Conservation (phyloP, 2,888 invertebrate genomes). For the Drosophila pseudotalamancana region DNA sequence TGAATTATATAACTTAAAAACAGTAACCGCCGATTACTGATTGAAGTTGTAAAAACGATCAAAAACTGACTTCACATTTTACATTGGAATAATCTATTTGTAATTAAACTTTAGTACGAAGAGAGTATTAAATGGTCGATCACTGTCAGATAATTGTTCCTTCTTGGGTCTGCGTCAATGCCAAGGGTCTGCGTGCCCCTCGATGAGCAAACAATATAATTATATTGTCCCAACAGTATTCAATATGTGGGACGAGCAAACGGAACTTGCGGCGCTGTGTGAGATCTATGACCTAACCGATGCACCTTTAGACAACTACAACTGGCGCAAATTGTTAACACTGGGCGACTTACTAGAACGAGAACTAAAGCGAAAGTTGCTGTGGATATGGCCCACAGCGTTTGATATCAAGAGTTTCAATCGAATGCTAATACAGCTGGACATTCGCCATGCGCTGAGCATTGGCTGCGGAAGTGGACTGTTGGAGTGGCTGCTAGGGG, state of each 20-base stretch:
- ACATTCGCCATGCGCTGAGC: conserved; percentile 87
- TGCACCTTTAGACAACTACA: conserved; percentile 38
- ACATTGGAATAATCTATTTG: too few relatives aligned
- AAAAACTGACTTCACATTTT: too few relatives aligned
- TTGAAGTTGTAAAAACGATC: not conserved
- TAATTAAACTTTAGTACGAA: too few relatives aligned
- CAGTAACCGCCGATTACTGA: too few relatives aligned
- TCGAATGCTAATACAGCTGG: conserved; percentile 83
- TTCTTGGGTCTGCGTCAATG: conserved; percentile 50
- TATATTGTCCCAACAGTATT: conserved; percentile 43
- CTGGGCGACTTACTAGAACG: conserved; percentile 71
- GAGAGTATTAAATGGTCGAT: not conserved
- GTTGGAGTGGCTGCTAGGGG: conserved; percentile 91
- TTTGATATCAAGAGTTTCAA: conserved; percentile 87
- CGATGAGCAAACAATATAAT: conserved; percentile 9
- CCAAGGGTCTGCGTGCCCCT: conserved; percentile 30
- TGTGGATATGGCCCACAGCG: conserved; percentile 91
- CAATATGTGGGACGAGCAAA: conserved; percentile 57
- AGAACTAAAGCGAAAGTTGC: conserved; percentile 85
- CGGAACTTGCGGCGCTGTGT: conserved; percentile 46
- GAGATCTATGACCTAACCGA: conserved; percentile 65
- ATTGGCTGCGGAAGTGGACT: conserved; percentile 92
- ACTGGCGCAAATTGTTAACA: conserved; percentile 85
- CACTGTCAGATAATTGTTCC: not conserved
- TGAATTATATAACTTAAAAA: too few relatives aligned